These are phyloP conservation scores for Agrypnus murinus DNA, from an alignment of 2,888 invertebrate genomes.

Conservation along the genomic window DNA sequence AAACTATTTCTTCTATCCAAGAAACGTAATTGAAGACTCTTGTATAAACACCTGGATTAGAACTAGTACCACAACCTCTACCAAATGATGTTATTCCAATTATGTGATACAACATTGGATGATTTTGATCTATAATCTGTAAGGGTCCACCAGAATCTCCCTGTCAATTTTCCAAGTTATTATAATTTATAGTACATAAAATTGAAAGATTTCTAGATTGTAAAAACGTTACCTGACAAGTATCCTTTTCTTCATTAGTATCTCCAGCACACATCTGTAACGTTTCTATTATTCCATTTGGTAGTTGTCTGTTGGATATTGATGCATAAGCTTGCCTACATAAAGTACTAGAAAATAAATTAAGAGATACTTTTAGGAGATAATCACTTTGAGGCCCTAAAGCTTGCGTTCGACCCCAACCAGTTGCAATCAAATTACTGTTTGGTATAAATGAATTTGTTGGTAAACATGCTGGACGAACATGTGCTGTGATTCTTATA, in stretches of 20 bases:
- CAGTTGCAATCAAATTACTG: constrained; percentile 64
- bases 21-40: constrained; percentile 69
- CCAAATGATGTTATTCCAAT: constrained; percentile 71
- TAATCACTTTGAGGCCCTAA: constrained; percentile 42
- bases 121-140: constrained; percentile 60
- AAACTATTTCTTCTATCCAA: constrained; percentile 72
- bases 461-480: constrained; percentile 71
- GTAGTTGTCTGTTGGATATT: constrained; percentile 53
- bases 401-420: constrained; percentile 64
- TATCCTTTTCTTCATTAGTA: constrained; percentile 53
- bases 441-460: constrained; percentile 38
- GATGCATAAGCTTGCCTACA: constrained; percentile 49
- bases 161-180: constrained; percentile 65
- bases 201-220: too few species aligned
- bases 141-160: constrained; percentile 80
- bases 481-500: constrained; percentile 64
- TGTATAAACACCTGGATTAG: constrained; percentile 70
- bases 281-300: constrained; percentile 54
- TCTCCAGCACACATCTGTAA: constrained; percentile 61
- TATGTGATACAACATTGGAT: constrained; percentile 69
- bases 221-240: constrained; percentile 58
- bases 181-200: constrained; percentile 1
- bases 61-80: constrained; percentile 65
- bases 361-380: constrained; percentile 56
- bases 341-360: constrained; percentile 45